Evolutionary conservation across 2,888 invertebrate species (phyloP), one percentile per base, ranked within the genome.

Genomic region (Meta bourneti): DNA sequence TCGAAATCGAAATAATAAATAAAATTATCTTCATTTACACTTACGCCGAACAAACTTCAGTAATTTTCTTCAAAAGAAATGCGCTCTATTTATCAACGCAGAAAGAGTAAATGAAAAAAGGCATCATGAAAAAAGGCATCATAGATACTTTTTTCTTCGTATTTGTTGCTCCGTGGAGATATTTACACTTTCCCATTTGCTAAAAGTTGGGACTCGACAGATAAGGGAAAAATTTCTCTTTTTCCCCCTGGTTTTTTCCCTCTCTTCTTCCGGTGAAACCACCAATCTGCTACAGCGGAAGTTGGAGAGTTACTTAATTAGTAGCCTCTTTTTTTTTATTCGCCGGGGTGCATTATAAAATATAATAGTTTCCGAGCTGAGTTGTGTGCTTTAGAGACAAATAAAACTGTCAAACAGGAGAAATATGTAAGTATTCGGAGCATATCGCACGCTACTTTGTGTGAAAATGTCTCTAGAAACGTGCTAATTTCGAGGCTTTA

Each of bases 241-340:
- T 86, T 78, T 20, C 49, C 4, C 13, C 20, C 61, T 61, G 8
- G n/a, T 88, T 79, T 78, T 79, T 78, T 70, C 72, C 54, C 77
- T 49, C 70, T 20, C 48, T 70, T 69, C 80, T 77, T 75, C 88
- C 81, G 88, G 88, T 49, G 13, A 51, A 82, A 77, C 79, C 34
- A 49, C 70, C 74, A 61, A 82, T 75, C 81, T 82, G 81, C 34
- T 70, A 16, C 89, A 16, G 11, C 61, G 89, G 89, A 89, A 89
- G 89, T 89, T 61, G 9, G 81, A 69, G 48, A 48, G 69, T 75
- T 70, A 82, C 89, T 89, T 89, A 89, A 89, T 89, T 89, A 89
- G 89, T 61, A 70, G 77, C 52, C 6, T 72, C 19, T 48, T 61
- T 70, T 89, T 89, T 89, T 82, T 84, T n/a, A n/a, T 34, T 84